Percentiles rank a stretch among this genome's conserved stretches.
Conservation (phyloP, 2,113 vertebrate species). For the Prinia subflava region DNA sequence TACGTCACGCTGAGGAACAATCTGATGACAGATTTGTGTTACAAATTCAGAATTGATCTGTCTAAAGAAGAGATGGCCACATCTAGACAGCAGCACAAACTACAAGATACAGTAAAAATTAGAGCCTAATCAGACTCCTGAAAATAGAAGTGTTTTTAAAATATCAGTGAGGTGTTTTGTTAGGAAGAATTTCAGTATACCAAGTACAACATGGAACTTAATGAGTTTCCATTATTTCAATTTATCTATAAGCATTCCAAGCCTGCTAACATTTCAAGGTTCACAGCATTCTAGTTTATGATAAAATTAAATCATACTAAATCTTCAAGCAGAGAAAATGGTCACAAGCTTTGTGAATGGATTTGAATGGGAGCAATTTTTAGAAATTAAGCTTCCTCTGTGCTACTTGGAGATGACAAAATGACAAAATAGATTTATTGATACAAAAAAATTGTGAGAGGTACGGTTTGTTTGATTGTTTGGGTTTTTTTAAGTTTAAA, state of each 20-base stretch:
- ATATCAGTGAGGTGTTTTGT: background rate
- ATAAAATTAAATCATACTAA: constrained; percentile 14
- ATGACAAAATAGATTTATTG: background rate
- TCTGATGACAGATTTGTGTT: background rate
- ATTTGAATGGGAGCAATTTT: constrained; percentile 1
- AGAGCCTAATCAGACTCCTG: background rate
- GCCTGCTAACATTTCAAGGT: background rate
- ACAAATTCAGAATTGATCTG: background rate
- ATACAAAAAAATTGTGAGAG: background rate
- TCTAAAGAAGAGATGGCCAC: background rate
- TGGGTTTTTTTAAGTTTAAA: background rate
- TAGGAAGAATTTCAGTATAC: background rate
- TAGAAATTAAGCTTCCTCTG: constrained; percentile 1
- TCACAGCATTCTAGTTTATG: background rate
- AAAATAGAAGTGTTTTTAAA: background rate
- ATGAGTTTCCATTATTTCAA: constrained; percentile 8
- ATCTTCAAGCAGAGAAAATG: background rate
- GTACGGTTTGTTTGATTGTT: background rate
- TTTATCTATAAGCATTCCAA: background rate
- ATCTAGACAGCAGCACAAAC: background rate
- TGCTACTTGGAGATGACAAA: background rate
- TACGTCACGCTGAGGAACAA: background rate
- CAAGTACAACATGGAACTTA: background rate
- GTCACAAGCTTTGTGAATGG: background rate
- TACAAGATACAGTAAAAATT: background rate